These are phyloP conservation scores for Seriola dumerili DNA, from an alignment of 2,113 vertebrate species.

Conservation along the genomic window DNA sequence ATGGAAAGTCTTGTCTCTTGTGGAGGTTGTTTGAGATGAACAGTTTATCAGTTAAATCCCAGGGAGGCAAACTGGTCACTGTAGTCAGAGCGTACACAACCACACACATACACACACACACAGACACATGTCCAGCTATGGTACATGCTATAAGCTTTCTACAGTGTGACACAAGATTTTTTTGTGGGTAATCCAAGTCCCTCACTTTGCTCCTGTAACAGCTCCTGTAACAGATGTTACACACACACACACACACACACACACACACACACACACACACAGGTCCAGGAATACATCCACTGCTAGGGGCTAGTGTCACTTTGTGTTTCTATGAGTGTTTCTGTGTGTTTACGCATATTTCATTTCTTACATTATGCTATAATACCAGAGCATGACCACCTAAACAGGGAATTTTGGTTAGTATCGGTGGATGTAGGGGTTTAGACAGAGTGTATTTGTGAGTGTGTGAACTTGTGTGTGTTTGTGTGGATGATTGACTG, in stretches of 20 bases:
- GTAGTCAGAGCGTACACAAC: background rate
- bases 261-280: too few relatives aligned
- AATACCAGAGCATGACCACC: background rate
- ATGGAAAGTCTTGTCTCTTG: background rate
- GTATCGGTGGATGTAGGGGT: background rate
- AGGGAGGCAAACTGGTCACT: conserved; percentile 2
- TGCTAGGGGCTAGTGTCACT: background rate
- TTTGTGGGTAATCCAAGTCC: background rate
- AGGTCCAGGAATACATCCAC: background rate
- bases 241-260: too few relatives aligned
- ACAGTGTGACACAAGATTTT: background rate
- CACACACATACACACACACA: background rate
- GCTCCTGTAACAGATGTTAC: background rate
- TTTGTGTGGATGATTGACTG: background rate
- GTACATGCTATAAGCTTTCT: background rate
- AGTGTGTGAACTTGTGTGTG: background rate
- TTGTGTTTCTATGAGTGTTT: background rate
- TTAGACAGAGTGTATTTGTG: background rate
- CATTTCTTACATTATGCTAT: background rate
- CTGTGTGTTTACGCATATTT: background rate
- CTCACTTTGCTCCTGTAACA: background rate
- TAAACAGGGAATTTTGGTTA: background rate
- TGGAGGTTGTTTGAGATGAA: conserved; percentile 27
- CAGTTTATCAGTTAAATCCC: conserved; percentile 14
- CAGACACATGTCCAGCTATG: background rate